A percentile compares a stretch with the other conserved stretches of the same genome.
These are phyloP conservation scores for Hypsopygia costalis DNA, from an alignment of 2,888 invertebrate genomes.

Conservation along the genomic window DNA sequence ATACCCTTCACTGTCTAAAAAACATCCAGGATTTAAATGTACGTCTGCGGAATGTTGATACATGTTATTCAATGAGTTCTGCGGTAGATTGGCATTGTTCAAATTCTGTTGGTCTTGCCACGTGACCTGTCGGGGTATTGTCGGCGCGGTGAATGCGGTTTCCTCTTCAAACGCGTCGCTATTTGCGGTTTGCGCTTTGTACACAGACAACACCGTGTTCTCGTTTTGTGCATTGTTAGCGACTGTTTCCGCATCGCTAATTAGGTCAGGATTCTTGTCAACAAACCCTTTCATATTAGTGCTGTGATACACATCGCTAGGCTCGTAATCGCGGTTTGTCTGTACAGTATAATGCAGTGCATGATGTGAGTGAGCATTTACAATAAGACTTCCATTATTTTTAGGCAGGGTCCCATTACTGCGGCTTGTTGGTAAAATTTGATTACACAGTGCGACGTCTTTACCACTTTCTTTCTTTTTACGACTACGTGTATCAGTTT, in stretches of 20 bases:
- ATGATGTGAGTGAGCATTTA: slow-evolving; percentile 80
- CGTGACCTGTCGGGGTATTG: slow-evolving; percentile 75
- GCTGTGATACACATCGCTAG: slow-evolving; percentile 70
- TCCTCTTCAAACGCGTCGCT: slow-evolving; percentile 67
- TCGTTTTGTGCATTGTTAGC: slow-evolving; percentile 72
- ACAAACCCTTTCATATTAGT: slow-evolving; percentile 73
- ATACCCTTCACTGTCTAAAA: slow-evolving; percentile 89
- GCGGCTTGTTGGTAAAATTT: slow-evolving; percentile 66
- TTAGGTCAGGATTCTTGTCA: slow-evolving; percentile 90
- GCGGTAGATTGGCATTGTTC: slow-evolving; percentile 70
- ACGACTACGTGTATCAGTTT: slow-evolving; percentile 67
- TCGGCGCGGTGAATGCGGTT: slow-evolving; percentile 59
- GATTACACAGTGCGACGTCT: slow-evolving; percentile 81
- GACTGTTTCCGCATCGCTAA: slow-evolving; percentile 87
- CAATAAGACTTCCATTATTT: slow-evolving; percentile 77
- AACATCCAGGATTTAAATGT: slow-evolving; percentile 87
- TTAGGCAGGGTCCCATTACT: slow-evolving; percentile 74
- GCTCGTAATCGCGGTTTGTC: slow-evolving; percentile 79
- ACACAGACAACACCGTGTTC: slow-evolving; percentile 66
- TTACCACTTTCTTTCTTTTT: slow-evolving; percentile 82
- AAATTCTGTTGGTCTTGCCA: slow-evolving; percentile 75
- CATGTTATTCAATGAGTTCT: slow-evolving; percentile 69
- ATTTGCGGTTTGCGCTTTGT: slow-evolving; percentile 58
- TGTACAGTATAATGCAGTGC: slow-evolving; percentile 76
- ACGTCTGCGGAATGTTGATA: slow-evolving; percentile 87